A percentile compares a stretch with the other conserved stretches of the same genome.
phyloP scores from a whole-genome alignment of 2,888 invertebrate species.

The Branchellion lobata region DNA sequence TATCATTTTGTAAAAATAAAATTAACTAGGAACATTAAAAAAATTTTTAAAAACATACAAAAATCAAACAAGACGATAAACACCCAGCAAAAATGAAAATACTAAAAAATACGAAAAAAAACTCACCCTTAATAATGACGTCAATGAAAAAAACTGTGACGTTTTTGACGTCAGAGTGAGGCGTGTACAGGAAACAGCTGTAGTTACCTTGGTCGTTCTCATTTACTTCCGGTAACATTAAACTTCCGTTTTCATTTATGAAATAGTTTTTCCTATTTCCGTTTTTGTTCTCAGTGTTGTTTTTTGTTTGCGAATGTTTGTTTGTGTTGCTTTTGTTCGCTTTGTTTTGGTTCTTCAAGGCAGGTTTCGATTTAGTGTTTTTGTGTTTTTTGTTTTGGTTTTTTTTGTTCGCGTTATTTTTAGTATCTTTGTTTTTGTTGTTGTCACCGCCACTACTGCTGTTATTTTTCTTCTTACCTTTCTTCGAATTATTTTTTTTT shows the following conservation, averaged over 20 bases:
- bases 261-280: not conserved
- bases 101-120: too few species aligned
- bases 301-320: too few species aligned
- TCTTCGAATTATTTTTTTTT: too few species aligned
- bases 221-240: slow-evolving; percentile 4
- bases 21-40: too few species aligned
- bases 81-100: too few species aligned
- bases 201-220: not conserved
- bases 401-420: not conserved
- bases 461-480: too few species aligned
- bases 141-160: not conserved
- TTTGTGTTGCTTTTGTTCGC: too few species aligned
- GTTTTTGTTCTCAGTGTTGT: not conserved
- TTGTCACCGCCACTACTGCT: too few species aligned
- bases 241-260: not conserved
- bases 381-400: not conserved
- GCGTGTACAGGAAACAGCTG: slow-evolving; percentile 18
- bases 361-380: not conserved
- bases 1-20: too few species aligned
- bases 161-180: not conserved
- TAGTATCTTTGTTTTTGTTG: too few species aligned
- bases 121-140: not conserved
- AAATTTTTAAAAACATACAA: too few species aligned
- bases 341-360: not conserved
- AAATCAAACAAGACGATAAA: too few species aligned